Conservation (phyloP, 2,113 vertebrate genomes). For the Nanorana parkeri region DNA sequence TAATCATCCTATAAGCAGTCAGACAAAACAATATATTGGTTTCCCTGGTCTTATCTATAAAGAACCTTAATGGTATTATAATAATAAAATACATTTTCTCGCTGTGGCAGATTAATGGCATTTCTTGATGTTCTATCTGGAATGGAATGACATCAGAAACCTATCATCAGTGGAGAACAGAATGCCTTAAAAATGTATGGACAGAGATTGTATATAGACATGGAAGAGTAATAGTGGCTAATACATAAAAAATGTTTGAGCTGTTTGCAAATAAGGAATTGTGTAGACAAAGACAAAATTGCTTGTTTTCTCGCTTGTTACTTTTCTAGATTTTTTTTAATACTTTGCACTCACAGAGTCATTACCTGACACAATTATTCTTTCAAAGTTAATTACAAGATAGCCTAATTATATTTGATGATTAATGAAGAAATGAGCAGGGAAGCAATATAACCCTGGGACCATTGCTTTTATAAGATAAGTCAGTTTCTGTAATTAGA, state of each 20-base stretch:
- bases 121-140: conserved; percentile 33
- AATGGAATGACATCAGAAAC: conserved; percentile 35
- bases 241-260: conserved; percentile 20
- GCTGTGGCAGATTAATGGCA: conserved; percentile 18
- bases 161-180: conserved; percentile 31
- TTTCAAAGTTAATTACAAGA: conserved; percentile 56
- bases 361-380: conserved; percentile 57
- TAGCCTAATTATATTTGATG: conserved; percentile 58
- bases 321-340: conserved; percentile 19
- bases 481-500: conserved; percentile 55
- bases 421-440: conserved; percentile 55
- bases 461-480: conserved; percentile 58
- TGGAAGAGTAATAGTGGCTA: conserved; percentile 37
- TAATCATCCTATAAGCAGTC: conserved; percentile 22
- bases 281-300: conserved; percentile 45
- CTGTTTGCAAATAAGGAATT: conserved; percentile 33
- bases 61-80: conserved; percentile 23
- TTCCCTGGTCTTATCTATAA: conserved; percentile 38
- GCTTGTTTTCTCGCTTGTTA: conserved; percentile 28
- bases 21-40: conserved; percentile 36
- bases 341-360: conserved; percentile 46
- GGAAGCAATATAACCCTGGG: conserved; percentile 49
- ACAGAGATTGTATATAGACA: conserved; percentile 34
- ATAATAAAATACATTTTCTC: conserved; percentile 50
- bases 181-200: conserved; percentile 37